Evolutionary conservation across 2,888 invertebrate genomes (phyloP), one percentile per base, ranked within the genome.

Genomic region (Tinea semifulvella): DNA sequence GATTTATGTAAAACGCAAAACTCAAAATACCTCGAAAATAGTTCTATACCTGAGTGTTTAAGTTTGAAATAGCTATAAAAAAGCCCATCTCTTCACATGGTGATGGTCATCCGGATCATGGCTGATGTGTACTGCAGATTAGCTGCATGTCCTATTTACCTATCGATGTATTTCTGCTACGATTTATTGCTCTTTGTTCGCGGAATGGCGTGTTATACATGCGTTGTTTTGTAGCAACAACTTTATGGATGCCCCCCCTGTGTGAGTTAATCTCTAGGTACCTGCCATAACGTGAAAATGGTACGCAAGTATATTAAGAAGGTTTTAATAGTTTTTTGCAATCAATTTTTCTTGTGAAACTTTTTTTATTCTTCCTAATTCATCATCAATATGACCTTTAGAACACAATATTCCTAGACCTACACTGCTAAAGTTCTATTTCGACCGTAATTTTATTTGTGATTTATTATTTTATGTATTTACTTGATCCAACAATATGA

Each of bases 91-190:
- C 7, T 40, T 20, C 22, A 40, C 40, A 40, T 22, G 5, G n/a
- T 11, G 40, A 22, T 40, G 40, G 40, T 20, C 40, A 40, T 22
- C 40, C 22, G 22, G 40, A 22, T 13, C 36, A 36, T 22, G 10
- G 40, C 22, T 22, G 40, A 40, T 40, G n/a, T 22, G 20, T 22
- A 22, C 22, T 40, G 40, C 22, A 40, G 40, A 40, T 40, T 40
- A 22, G 22, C 14, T 40, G 19, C 19, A 18, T 22, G 14, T 20
- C 22, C 22, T 40, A 40, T 40, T 40, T 22, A 14, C 11, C 40
- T 40, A 40, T 38, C 38, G 38, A 38, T 38, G 17, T 19, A 38
- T 17, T 19, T 18, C 18, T 11, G n/a, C 8, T 16, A 18, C 11
- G 7, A 40, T 40, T 22, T 40, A 40, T 40, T 11, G 19, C 17